Percentiles rank a stretch among this genome's conserved stretches.
Evolutionary conservation across 2,113 vertebrate genomes (phyloP).

Genomic region (Macaca fascicularis): T2T-MFA8v1.1 NC_088389.1:11973501-11974000

Average conservation of each 20-base stretch:
- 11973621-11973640: not conserved
- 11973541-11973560: not conserved
- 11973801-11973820: not conserved
- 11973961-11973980: not conserved
- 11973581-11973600: not conserved
- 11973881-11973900: not conserved
- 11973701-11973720: not conserved
- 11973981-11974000: not conserved
- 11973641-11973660: not conserved
- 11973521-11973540: too few species aligned
- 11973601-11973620: not conserved
- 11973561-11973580: not conserved
- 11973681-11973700: not conserved
- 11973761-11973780: not conserved
- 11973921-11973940: too few species aligned
- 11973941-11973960: too few species aligned
- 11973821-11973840: not conserved
- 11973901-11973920: not conserved
- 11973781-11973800: too few species aligned
- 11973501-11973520: not conserved
- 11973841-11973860: fast-evolving
- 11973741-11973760: not conserved
- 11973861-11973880: fast-evolving
- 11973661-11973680: not conserved
- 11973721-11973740: not conserved